Evolutionary conservation across 1,140 invertebrate species (phyloP).

Genomic region (Gryllus bimaculatus): DNA sequence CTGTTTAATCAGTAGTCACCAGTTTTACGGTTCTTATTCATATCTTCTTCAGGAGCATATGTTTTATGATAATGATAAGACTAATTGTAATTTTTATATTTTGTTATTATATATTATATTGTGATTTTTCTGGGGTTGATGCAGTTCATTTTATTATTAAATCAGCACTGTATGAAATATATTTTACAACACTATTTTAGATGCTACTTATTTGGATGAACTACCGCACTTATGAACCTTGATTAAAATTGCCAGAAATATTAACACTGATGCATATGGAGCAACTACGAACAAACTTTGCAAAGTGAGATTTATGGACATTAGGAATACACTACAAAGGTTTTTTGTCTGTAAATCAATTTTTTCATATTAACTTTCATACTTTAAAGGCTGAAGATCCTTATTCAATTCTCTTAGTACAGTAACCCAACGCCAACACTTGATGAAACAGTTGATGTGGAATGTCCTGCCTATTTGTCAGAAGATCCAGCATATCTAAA

Average conservation of each 20-base stretch:
- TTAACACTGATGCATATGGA: conserved; percentile 28
- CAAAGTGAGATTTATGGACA: conserved; percentile 29
- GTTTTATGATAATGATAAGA: too few relatives aligned
- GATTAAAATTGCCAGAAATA: not conserved
- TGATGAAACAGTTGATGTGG: not conserved
- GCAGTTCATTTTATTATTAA: too few relatives aligned
- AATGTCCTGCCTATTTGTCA: conserved; percentile 6
- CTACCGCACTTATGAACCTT: conserved; percentile 24
- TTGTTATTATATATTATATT: too few relatives aligned
- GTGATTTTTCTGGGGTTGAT: too few relatives aligned
- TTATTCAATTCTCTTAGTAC: not conserved
- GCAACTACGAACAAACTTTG: conserved; percentile 38
- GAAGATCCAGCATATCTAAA: conserved; percentile 34
- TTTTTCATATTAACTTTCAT: not conserved
- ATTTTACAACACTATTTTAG: conserved; percentile 20
- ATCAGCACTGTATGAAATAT: too few relatives aligned
- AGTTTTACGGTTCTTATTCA: too few relatives aligned
- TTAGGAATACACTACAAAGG: too few relatives aligned
- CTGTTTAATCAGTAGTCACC: too few relatives aligned
- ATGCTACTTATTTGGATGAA: conserved; percentile 30
- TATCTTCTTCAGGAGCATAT: too few relatives aligned
- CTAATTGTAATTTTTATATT: too few relatives aligned
- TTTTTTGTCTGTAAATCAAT: not conserved
- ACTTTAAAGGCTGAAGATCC: not conserved
- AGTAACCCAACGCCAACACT: not conserved